A percentile compares a stretch with the other conserved stretches of the same genome.
Conservation (phyloP, 2,888 invertebrate genomes). For the Sericinus montela region DNA sequence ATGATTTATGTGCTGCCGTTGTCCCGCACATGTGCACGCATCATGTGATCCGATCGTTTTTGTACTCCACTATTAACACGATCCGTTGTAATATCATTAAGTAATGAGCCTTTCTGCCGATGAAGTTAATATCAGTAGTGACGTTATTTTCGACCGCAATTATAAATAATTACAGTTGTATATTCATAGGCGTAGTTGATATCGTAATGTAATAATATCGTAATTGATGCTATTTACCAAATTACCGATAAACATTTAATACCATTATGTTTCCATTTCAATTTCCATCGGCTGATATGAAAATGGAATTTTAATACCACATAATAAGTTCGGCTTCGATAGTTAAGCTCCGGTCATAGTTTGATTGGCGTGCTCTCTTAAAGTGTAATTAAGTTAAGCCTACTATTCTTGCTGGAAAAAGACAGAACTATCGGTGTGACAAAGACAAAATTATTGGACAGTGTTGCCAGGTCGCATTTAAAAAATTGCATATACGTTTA, state of each 20-base stretch:
- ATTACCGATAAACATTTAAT: constrained; percentile 42
- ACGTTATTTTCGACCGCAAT: constrained; percentile 38
- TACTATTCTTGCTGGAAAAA: constrained; percentile 54
- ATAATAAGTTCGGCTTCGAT: constrained; percentile 73
- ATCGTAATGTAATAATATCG: constrained; percentile 22
- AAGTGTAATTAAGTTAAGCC: constrained; percentile 71
- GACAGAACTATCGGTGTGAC: constrained; percentile 37
- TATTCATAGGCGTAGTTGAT: neutral
- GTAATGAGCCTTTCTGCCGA: constrained; percentile 49
- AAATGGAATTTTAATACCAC: constrained; percentile 75
- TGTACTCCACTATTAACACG: constrained; percentile 55
- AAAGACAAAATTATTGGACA: constrained; percentile 25
- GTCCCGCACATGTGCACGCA: constrained; percentile 70
- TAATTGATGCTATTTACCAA: constrained; percentile 37
- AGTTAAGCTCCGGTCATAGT: constrained; percentile 74
- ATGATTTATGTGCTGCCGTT: constrained; percentile 69
- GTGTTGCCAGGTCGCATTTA: constrained; percentile 67
- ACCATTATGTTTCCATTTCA: constrained; percentile 54
- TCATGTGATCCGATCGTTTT: constrained; percentile 58
- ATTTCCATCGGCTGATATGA: constrained; percentile 55
- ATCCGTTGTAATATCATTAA: constrained; percentile 43
- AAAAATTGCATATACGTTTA: constrained; percentile 34
- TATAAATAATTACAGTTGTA: constrained; percentile 26
- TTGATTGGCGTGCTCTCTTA: constrained; percentile 75
- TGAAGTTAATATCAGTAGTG: constrained; percentile 37